A percentile compares a stretch with the other conserved stretches of the same genome.
phyloP scores from a whole-genome alignment of 2,888 invertebrate species.

The Deroplatys truncata region DNA sequence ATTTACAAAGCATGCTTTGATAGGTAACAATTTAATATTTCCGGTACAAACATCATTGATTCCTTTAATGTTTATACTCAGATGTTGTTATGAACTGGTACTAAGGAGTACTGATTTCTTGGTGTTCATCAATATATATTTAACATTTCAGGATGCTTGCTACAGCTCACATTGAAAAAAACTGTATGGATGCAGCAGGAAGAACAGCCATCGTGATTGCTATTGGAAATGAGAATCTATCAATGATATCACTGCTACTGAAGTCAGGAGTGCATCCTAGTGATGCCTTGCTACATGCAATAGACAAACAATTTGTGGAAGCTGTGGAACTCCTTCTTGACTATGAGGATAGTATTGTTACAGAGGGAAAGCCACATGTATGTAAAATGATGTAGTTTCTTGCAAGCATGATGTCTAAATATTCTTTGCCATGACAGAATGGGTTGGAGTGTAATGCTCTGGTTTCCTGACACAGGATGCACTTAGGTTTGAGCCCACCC shows the following conservation, averaged over 20 bases:
- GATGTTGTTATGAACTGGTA: background rate
- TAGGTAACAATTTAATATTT: no score
- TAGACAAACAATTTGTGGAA: background rate
- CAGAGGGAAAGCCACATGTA: background rate
- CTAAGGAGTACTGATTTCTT: background rate
- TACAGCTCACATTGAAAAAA: background rate
- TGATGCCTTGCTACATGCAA: conserved; percentile 9
- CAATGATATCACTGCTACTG: background rate
- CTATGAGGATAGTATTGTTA: background rate
- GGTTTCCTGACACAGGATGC: no score
- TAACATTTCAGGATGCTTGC: background rate
- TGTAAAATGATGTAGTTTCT: background rate
- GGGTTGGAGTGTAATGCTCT: no score
- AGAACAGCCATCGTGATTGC: background rate
- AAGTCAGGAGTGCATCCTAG: background rate
- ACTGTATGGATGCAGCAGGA: conserved; percentile 2
- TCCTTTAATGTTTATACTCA: no score
- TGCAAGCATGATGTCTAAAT: background rate
- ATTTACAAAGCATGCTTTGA: no score
- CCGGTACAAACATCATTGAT: no score
- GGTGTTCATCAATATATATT: background rate
- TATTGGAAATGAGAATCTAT: background rate
- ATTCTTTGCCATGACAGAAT: background rate
- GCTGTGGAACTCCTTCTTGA: conserved; percentile 2
- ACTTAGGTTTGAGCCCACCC: no score